phyloP scores from a whole-genome alignment of 2,113 vertebrate genomes.

The Cyprinus carpio region DNA sequence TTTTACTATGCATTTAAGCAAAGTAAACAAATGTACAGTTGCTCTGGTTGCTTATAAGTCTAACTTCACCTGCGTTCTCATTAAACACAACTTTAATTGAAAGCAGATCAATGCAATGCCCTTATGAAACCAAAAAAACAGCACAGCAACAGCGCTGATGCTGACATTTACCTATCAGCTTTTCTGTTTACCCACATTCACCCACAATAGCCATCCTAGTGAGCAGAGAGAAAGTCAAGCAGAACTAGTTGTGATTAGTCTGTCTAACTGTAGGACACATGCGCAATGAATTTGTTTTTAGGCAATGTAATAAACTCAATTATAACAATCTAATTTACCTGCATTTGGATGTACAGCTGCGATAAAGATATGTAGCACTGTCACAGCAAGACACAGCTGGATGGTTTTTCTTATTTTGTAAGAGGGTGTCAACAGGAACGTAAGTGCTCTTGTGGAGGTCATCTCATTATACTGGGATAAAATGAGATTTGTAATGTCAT shows the following conservation, averaged over 20 bases:
- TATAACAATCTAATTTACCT: neutral
- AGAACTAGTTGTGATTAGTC: neutral
- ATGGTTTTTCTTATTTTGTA: neutral
- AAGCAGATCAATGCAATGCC: slow-evolving; percentile 1
- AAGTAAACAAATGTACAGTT: neutral
- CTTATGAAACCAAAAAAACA: slow-evolving; percentile 17
- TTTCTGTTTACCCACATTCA: neutral
- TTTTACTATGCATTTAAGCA: neutral
- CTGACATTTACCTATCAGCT: neutral
- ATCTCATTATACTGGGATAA: slow-evolving; percentile 6
- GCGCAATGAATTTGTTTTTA: too few relatives aligned
- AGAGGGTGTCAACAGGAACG: neutral
- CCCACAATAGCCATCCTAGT: neutral
- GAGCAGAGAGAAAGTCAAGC: neutral
- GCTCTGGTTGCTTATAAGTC: neutral
- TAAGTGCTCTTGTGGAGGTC: slow-evolving; percentile 1
- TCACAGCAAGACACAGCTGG: slow-evolving; percentile 14
- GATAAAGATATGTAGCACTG: neutral
- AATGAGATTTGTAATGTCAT: neutral
- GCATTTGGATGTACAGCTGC: neutral
- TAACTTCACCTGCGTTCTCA: slow-evolving; percentile 41
- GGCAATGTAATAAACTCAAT: neutral
- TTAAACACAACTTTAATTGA: slow-evolving; percentile 39
- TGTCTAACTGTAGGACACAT: neutral
- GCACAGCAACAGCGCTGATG: slow-evolving; percentile 15